Percentiles rank a stretch among this genome's conserved stretches.
Conservation (phyloP, 2,888 invertebrate species). For the Tipula vernalis region DNA sequence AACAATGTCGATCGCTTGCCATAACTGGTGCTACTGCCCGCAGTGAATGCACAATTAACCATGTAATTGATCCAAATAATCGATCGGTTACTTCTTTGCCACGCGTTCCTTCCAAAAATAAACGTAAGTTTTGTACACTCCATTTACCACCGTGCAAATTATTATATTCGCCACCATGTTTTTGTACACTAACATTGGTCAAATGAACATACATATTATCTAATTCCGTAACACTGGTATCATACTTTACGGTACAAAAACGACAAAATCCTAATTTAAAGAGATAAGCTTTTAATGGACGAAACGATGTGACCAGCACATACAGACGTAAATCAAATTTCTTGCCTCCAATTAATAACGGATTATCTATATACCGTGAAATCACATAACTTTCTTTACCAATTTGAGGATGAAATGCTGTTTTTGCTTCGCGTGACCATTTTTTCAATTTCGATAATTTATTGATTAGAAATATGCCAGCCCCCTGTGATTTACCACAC, state of each 20-base stretch:
- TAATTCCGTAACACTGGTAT: constrained; percentile 72
- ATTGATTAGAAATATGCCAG: constrained; percentile 93
- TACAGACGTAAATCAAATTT: constrained; percentile 90
- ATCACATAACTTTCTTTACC: constrained; percentile 90
- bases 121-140: constrained; percentile 78
- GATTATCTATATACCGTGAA: constrained; percentile 81
- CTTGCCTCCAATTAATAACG: constrained; percentile 86
- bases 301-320: constrained; percentile 84
- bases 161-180: constrained; percentile 92
- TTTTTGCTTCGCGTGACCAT: constrained; percentile 79
- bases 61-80: constrained; percentile 76
- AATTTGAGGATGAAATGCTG: constrained; percentile 70
- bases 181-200: constrained; percentile 96
- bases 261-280: constrained; percentile 89
- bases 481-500: constrained; percentile 85
- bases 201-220: constrained; percentile 92
- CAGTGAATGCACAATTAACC: constrained; percentile 84
- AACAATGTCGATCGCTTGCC: constrained; percentile 75
- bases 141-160: constrained; percentile 89
- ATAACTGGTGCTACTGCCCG: constrained; percentile 88
- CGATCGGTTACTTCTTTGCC: constrained; percentile 81
- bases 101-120: constrained; percentile 82
- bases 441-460: constrained; percentile 86
- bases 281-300: constrained; percentile 85
- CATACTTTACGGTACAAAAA: constrained; percentile 93